Percentiles rank a stretch among this genome's conserved stretches.
Evolutionary conservation across 2,888 invertebrate species (phyloP).

Genomic region (Drosophila pseudotakahashii): DNA sequence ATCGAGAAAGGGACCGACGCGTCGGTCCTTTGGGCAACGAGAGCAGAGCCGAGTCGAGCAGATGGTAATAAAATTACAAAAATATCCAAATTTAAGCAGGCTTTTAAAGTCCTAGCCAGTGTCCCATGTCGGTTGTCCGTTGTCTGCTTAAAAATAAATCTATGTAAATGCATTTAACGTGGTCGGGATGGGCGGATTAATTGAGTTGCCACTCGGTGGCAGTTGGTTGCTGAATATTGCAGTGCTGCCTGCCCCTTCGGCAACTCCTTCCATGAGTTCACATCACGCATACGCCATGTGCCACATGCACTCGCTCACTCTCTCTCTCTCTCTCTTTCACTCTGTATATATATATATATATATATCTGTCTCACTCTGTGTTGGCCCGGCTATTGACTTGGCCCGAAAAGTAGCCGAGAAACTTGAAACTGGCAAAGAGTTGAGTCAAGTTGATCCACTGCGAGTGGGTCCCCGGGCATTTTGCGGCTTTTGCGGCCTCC

Average conservation of each 20-base stretch:
- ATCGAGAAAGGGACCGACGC: constrained; percentile 21
- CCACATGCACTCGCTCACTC: constrained; percentile 1
- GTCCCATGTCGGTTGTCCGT: neutral
- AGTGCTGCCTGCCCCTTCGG: neutral
- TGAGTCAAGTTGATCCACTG: constrained; percentile 33
- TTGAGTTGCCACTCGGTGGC: constrained; percentile 56
- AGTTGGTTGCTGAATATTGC: constrained; percentile 40
- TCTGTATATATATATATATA: neutral
- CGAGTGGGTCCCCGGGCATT: constrained; percentile 30
- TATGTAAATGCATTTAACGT: constrained; percentile 46
- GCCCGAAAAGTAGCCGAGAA: constrained; percentile 23
- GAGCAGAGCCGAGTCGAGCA: neutral
- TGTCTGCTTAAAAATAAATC: constrained; percentile 35
- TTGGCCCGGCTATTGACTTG: constrained; percentile 29
- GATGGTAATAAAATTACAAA: constrained; percentile 21
- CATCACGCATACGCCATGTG: constrained; percentile 45
- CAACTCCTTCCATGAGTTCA: constrained; percentile 12
- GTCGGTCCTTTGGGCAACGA: constrained; percentile 15
- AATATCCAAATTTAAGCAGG: constrained; percentile 13
- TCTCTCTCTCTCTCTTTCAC: neutral
- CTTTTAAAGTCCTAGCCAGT: neutral
- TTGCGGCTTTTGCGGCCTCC: constrained; percentile 40
- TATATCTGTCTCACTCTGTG: too few species aligned
- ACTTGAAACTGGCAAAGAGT: constrained; percentile 37
- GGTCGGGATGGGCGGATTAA: constrained; percentile 52